phyloP scores from a whole-genome alignment of 2,797 vertebrate genomes.

The Enteromius mattozi region DNA sequence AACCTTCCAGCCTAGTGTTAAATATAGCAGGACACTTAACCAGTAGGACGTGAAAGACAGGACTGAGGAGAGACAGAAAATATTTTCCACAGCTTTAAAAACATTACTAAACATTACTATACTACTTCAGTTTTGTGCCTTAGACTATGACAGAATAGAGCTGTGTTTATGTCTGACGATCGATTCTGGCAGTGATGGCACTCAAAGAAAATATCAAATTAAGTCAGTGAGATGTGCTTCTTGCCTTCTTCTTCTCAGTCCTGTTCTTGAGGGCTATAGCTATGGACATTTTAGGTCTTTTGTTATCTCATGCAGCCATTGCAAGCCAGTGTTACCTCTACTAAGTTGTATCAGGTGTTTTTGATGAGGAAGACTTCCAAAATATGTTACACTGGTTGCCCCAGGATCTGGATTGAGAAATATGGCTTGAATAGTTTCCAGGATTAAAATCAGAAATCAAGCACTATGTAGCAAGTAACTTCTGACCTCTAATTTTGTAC shows the following conservation, averaged over 20 bases:
- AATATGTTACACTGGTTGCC: neutral
- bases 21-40: constrained; percentile 64
- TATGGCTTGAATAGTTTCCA: constrained; percentile 26
- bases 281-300: neutral
- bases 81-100: constrained; percentile 22
- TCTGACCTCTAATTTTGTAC: constrained; percentile 17
- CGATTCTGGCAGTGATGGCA: neutral
- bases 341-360: constrained; percentile 18
- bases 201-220: neutral
- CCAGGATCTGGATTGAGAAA: constrained; percentile 3
- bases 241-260: neutral
- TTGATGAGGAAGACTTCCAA: neutral
- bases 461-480: neutral
- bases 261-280: neutral
- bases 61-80: constrained; percentile 37
- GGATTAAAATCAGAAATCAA: neutral
- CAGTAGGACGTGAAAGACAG: constrained; percentile 37
- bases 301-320: neutral
- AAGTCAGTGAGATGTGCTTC: neutral
- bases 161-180: constrained; percentile 19
- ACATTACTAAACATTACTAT: neutral
- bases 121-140: constrained; percentile 15
- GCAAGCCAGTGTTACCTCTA: neutral
- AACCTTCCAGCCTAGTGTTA: constrained; percentile 53
- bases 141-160: constrained; percentile 7